These are phyloP conservation scores for Arrhopalites spinosus DNA, from an alignment of 2,888 invertebrate species.

Conservation along the genomic window DNA sequence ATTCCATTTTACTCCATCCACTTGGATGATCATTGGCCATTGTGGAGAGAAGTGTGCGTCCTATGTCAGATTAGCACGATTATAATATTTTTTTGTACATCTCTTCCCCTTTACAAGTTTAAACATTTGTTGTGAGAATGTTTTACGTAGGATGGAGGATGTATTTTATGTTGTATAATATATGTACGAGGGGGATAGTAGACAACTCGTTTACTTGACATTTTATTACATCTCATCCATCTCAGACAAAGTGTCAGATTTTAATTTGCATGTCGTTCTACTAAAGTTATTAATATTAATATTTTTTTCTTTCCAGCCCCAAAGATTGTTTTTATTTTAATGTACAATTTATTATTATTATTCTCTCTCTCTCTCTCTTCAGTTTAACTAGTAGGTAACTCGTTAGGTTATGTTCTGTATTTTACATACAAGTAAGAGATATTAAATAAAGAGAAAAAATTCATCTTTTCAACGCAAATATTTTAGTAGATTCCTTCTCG, in stretches of 20 bases:
- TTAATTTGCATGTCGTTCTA: conserved; percentile 20
- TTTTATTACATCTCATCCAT: conserved; percentile 23
- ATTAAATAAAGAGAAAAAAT: not conserved
- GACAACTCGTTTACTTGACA: conserved; percentile 5
- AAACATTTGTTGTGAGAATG: too few species aligned
- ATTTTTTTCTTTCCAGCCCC: not conserved
- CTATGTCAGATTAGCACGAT: too few species aligned
- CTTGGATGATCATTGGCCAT: too few species aligned
- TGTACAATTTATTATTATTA: too few species aligned
- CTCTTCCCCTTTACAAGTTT: too few species aligned
- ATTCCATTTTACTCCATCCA: too few species aligned
- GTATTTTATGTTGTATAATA: too few species aligned
- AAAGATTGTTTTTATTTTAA: not conserved
- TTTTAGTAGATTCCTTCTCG: not conserved
- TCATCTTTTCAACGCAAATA: not conserved
- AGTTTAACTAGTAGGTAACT: too few species aligned
- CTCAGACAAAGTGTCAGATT: conserved; percentile 23
- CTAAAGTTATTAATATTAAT: conserved; percentile 10
- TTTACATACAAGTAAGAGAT: not conserved
- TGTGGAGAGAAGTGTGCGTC: too few species aligned
- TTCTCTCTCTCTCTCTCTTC: not conserved
- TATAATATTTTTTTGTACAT: too few species aligned
- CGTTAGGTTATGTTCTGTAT: not conserved
- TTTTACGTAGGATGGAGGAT: too few species aligned
- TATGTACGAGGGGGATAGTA: too few species aligned